Conservation (phyloP, 2,888 invertebrate species). For the Lepeophtheirus nordmannii region DNA sequence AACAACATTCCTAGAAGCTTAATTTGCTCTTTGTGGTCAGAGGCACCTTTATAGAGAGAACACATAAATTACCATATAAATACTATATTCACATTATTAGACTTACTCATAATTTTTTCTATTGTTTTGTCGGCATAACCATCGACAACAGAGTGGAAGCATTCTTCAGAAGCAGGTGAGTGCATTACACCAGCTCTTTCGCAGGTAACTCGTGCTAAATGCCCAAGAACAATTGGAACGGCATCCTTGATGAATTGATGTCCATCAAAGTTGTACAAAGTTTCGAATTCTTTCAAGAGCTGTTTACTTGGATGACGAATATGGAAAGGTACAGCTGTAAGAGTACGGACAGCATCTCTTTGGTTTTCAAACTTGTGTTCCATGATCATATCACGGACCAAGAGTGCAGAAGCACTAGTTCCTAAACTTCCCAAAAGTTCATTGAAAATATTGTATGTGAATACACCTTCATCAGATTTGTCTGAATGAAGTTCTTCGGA, state of each 20-base stretch:
- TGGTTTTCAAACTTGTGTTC: constrained; percentile 19
- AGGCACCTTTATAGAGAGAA: neutral
- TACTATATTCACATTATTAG: neutral
- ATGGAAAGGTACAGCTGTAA: constrained; percentile 17
- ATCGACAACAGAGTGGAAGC: neutral
- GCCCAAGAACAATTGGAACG: constrained; percentile 19
- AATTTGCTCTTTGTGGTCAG: constrained; percentile 9
- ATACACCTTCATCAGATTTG: constrained; percentile 19
- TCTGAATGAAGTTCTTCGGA: constrained; percentile 10
- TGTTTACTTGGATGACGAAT: constrained; percentile 18
- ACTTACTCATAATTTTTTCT: constrained; percentile 1
- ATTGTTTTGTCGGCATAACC: constrained; percentile 6
- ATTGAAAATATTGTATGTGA: constrained; percentile 13
- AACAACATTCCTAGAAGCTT: neutral
- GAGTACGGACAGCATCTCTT: constrained; percentile 14
- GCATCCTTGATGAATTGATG: constrained; percentile 13
- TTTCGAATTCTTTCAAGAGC: constrained; percentile 14
- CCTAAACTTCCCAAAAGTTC: constrained; percentile 21
- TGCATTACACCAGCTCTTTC: constrained; percentile 7
- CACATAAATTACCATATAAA: neutral
- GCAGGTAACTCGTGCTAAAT: constrained; percentile 18
- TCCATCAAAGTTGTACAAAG: constrained; percentile 3
- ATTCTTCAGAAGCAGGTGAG: constrained; percentile 9
- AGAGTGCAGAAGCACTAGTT: constrained; percentile 22
- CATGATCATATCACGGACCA: constrained; percentile 20